Evolutionary conservation across 2,113 vertebrate species (phyloP).

Genomic region (Sceloporus tristichus): DNA sequence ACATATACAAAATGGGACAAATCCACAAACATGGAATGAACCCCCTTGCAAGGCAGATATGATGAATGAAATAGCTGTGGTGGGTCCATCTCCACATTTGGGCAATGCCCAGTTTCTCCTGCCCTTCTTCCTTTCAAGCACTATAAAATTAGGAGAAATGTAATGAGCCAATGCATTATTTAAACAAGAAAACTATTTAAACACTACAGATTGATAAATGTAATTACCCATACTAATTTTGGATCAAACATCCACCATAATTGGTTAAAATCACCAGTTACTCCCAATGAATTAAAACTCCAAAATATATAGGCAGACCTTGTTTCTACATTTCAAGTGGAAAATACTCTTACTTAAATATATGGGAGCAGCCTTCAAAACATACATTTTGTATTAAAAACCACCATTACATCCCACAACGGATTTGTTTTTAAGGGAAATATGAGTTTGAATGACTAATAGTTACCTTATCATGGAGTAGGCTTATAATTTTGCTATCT

Average conservation of each 20-base stretch:
- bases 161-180: background rate
- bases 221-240: background rate
- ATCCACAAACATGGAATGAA: conserved; percentile 9
- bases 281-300: conserved; percentile 3
- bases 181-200: conserved; percentile 14
- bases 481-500: conserved; percentile 99
- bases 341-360: background rate
- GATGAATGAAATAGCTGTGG: background rate
- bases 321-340: conserved; percentile 40
- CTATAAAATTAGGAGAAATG: conserved; percentile 8
- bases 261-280: conserved; percentile 22
- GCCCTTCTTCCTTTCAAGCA: background rate
- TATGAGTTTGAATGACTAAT: conserved; percentile 99
- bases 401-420: conserved; percentile 82
- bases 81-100: background rate
- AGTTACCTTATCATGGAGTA: conserved; percentile 99
- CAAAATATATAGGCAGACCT: conserved; percentile 16
- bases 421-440: conserved; percentile 88
- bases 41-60: background rate
- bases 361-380: conserved; percentile 66
- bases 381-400: conserved; percentile 75
- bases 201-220: background rate
- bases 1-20: background rate
- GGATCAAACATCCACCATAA: conserved; percentile 8
- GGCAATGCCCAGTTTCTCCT: background rate